These are phyloP conservation scores for Torymus aiolomorphi DNA, from an alignment of 2,888 invertebrate species.

Conservation along the genomic window DNA sequence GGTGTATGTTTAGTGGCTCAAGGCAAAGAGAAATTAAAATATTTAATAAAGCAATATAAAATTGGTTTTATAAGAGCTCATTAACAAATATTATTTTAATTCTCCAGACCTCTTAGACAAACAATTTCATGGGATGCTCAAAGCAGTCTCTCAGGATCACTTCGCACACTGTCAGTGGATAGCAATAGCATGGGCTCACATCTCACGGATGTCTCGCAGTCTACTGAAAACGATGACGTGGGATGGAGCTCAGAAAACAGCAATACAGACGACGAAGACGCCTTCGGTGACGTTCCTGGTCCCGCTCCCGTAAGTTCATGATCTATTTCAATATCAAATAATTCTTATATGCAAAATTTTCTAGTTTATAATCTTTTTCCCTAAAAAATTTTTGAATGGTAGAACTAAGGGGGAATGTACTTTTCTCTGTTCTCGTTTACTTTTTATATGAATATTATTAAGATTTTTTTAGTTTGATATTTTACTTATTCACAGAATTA, in stretches of 20 bases:
- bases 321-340: neutral
- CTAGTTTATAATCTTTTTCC: neutral
- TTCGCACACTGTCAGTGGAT: conserved; percentile 73
- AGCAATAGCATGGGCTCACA: conserved; percentile 72
- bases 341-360: no score
- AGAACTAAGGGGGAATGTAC: conserved; percentile 31
- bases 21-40: no score
- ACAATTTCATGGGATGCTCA: conserved; percentile 86
- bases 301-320: conserved; percentile 76
- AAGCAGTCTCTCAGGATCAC: conserved; percentile 75
- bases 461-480: neutral
- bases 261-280: conserved; percentile 92
- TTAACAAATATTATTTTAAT: neutral
- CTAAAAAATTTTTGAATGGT: neutral
- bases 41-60: no score
- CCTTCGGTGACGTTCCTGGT: conserved; percentile 79
- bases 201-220: conserved; percentile 71
- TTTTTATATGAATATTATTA: neutral
- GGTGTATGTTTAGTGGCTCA: no score
- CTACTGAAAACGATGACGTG: conserved; percentile 82
- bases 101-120: conserved; percentile 83
- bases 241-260: conserved; percentile 95
- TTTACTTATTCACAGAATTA: neutral
- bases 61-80: no score
- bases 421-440: neutral